Evolutionary conservation across 2,888 invertebrate genomes (phyloP).

Genomic region (Cryptocephalus moraei): DNA sequence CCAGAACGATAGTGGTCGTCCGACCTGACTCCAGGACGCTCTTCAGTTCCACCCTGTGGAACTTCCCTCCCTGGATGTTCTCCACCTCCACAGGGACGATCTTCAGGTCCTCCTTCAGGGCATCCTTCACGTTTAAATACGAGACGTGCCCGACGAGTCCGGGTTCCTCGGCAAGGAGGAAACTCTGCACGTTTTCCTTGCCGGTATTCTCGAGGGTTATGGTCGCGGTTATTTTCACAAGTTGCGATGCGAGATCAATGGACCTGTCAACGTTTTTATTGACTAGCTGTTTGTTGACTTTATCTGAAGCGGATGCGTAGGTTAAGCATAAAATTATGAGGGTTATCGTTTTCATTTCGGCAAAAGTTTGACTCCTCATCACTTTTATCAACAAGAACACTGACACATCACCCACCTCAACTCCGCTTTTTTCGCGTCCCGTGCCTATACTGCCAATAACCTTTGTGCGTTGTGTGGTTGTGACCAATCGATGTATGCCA

Average conservation of each 20-base stretch:
- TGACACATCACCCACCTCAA: no score
- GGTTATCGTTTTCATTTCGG: constrained; percentile 19
- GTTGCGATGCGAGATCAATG: constrained; percentile 79
- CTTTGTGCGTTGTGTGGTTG: no score
- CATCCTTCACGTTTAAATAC: constrained; percentile 61
- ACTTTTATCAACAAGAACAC: no score
- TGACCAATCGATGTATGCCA: no score
- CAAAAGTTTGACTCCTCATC: no score
- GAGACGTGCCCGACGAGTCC: constrained; percentile 50
- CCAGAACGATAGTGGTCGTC: constrained; percentile 51
- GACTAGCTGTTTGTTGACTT: constrained; percentile 47
- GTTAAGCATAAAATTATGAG: constrained; percentile 13
- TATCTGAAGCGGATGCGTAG: constrained; percentile 14
- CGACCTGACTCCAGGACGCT: constrained; percentile 50
- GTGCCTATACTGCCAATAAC: no score
- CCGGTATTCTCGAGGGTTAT: constrained; percentile 78
- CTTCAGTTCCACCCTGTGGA: constrained; percentile 39
- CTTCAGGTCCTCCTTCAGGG: constrained; percentile 47
- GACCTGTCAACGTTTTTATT: constrained; percentile 75
- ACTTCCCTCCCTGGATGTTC: constrained; percentile 37
- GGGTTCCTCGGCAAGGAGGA: constrained; percentile 63
- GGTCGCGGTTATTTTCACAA: constrained; percentile 73
- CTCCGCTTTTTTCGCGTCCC: no score
- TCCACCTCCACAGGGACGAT: constrained; percentile 38
- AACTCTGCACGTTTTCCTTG: constrained; percentile 56